A percentile compares a stretch with the other conserved stretches of the same genome.
phyloP scores from a whole-genome alignment of 30 jellyfish, hydroid and myxozoan species.

The Clytia hemisphaerica region DNA sequence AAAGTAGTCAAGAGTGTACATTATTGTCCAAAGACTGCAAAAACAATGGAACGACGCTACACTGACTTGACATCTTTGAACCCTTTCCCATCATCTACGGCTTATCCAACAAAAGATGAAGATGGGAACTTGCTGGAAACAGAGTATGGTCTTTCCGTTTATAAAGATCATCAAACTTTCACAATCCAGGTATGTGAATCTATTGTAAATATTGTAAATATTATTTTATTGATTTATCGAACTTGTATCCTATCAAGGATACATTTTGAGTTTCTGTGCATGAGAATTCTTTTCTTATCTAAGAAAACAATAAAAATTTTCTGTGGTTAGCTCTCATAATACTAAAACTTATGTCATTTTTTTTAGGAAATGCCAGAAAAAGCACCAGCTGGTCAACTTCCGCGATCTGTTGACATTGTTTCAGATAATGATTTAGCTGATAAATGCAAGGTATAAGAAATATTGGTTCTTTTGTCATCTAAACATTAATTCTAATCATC shows the following conservation, averaged over 20 bases:
- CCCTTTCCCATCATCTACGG: conserved; percentile 85
- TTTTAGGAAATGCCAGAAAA: conserved; percentile 99
- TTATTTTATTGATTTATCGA: not conserved
- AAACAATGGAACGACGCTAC: conserved; percentile 86
- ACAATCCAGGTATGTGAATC: conserved; percentile 94
- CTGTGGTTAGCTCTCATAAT: no score
- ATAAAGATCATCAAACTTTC: conserved; percentile 92
- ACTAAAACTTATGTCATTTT: not conserved
- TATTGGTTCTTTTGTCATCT: no score
- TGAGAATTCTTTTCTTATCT: not conserved
- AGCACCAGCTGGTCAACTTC: conserved; percentile 99
- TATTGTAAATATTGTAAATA: not conserved
- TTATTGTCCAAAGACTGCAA: conserved; percentile 84
- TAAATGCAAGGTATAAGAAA: conserved; percentile 68
- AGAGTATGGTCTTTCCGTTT: conserved; percentile 89
- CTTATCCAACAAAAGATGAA: conserved; percentile 97
- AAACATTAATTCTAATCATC: no score
- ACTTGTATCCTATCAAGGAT: not conserved
- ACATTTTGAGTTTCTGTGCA: not conserved
- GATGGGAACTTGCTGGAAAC: conserved; percentile 96
- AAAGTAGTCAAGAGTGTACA: conserved; percentile 96
- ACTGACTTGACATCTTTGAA: conserved; percentile 94
- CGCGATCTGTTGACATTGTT: conserved; percentile 94
- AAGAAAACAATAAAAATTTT: not conserved
- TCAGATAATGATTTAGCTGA: conserved; percentile 96